Base-by-base conservation (phyloP, 2,113 vertebrate genomes). In the Chloropsis hardwickii region DNA sequence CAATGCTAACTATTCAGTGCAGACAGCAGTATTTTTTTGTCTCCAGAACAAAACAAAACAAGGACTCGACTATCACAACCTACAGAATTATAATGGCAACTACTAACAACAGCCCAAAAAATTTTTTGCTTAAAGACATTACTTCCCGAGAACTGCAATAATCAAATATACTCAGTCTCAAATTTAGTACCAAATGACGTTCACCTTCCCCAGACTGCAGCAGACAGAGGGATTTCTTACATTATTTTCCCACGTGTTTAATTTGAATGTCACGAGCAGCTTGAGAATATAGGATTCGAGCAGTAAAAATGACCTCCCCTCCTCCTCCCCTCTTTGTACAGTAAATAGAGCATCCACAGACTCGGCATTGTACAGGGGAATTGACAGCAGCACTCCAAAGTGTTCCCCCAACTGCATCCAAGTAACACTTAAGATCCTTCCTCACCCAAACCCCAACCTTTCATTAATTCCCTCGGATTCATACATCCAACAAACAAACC, bases 391-490 rank as follows among this genome's bases (percentile, higher is more conserved):
- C 51, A n/a, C 74, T 95, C 78, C 61, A 51, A 60, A 81, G 64
- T 94, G 67, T 20, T 96, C 82, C 88, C 94, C 81, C 88, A 94
- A 83, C 78, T 72, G 89, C 47, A 94, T 24, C 81, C 73, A 81
- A 86, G 76, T 71, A 79, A 62, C 92, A 14, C 56, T 76, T 67
- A 51, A 84, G 85, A 65, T 45, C 76, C 40, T 64, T 83, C 57
- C 33, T 79, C 85, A 62, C 90, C 87, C 54, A 29, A 85, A 95
- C 12, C 57, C n/a, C 72, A 78, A 67, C 69, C 95, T 96, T 89
- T 85, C 92, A 61, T 94, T 77, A 96, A 93, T 66, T 91, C 78
- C 94, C 94, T 84, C 69, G 19, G 81, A 96, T 95, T 92, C 94
- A 88, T n/a, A 51, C 78, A 53, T 86, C 39, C 88, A 81, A 66